Evolutionary conservation across 2,113 vertebrate genomes (phyloP).

Genomic region (Prolemur simus): DNA sequence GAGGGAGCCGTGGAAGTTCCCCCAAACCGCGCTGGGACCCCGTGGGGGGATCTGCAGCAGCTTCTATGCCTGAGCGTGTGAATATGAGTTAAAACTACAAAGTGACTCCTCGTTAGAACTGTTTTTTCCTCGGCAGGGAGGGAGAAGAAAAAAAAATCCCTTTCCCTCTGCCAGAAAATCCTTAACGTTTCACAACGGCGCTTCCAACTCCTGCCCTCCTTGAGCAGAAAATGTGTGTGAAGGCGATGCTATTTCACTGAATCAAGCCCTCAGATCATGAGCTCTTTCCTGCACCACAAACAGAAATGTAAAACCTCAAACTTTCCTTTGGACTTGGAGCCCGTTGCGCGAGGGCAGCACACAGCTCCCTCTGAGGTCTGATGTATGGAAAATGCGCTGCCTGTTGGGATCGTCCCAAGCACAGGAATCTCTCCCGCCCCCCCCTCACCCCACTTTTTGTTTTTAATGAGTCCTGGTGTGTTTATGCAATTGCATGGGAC

Average conservation of each 20-base stretch:
- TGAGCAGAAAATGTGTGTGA: slow-evolving; percentile 82
- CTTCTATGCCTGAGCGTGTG: slow-evolving; percentile 65
- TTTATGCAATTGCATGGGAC: slow-evolving; percentile 83
- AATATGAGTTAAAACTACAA: slow-evolving; percentile 74
- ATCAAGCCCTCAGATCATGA: slow-evolving; percentile 81
- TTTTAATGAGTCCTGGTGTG: slow-evolving; percentile 77
- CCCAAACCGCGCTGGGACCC: slow-evolving; percentile 25
- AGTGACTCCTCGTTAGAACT: slow-evolving; percentile 76
- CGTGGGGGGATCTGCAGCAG: slow-evolving; percentile 57
- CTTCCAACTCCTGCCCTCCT: slow-evolving; percentile 86
- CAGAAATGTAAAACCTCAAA: slow-evolving; percentile 85
- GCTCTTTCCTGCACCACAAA: slow-evolving; percentile 85
- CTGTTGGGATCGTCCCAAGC: slow-evolving; percentile 48
- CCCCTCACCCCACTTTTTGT: slow-evolving; percentile 23
- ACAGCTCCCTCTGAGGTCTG: slow-evolving; percentile 55
- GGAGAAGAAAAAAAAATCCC: slow-evolving; percentile 56
- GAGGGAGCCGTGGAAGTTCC: neutral
- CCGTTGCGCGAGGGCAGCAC: slow-evolving; percentile 73
- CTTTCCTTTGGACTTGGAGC: slow-evolving; percentile 80
- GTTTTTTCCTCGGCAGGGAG: slow-evolving; percentile 81
- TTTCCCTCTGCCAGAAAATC: slow-evolving; percentile 84
- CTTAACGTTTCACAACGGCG: slow-evolving; percentile 85
- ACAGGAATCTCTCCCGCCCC: slow-evolving; percentile 20
- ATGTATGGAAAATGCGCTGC: slow-evolving; percentile 79
- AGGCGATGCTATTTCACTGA: slow-evolving; percentile 86